Conservation (phyloP, 2,113 vertebrate genomes). For the Ictalurus furcatus region DNA sequence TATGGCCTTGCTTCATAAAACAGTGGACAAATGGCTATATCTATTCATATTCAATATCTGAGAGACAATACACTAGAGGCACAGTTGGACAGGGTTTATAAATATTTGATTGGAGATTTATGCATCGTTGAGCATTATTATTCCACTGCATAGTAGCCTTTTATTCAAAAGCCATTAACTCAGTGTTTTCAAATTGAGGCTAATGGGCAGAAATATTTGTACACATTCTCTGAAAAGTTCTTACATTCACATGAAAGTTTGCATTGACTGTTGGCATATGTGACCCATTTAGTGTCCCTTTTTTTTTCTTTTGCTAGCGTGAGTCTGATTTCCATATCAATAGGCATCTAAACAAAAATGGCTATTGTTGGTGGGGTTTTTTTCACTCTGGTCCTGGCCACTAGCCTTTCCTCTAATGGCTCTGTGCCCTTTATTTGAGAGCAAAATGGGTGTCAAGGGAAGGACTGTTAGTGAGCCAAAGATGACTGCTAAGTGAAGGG, state of each 20-base stretch:
- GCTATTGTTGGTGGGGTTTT: conserved; percentile 24
- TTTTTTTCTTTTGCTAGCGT: background rate
- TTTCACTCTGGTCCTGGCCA: conserved; percentile 41
- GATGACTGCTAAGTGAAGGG: conserved; percentile 51
- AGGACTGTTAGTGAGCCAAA: conserved; percentile 52
- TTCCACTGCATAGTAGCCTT: conserved; percentile 23
- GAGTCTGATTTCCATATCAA: conserved; percentile 47
- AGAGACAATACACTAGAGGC: conserved; percentile 33
- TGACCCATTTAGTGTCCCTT: conserved; percentile 28
- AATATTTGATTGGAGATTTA: conserved; percentile 50
- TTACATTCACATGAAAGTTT: background rate
- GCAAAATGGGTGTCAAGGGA: conserved; percentile 48
- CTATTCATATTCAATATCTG: conserved; percentile 38
- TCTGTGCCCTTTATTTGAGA: conserved; percentile 45
- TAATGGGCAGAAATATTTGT: conserved; percentile 34
- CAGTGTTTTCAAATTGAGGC: conserved; percentile 29
- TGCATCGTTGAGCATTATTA: conserved; percentile 36
- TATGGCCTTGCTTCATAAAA: conserved; percentile 29
- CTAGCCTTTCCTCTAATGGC: conserved; percentile 51
- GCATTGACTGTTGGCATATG: conserved; percentile 1
- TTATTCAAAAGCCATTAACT: conserved; percentile 45
- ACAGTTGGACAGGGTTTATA: conserved; percentile 41
- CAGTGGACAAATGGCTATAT: conserved; percentile 1
- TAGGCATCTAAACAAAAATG: conserved; percentile 41
- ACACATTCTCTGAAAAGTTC: conserved; percentile 17